A percentile compares a stretch with the other conserved stretches of the same genome.
Evolutionary conservation across 1,140 invertebrate genomes (phyloP).

Genomic region (Elymnias hypermnestra): DNA sequence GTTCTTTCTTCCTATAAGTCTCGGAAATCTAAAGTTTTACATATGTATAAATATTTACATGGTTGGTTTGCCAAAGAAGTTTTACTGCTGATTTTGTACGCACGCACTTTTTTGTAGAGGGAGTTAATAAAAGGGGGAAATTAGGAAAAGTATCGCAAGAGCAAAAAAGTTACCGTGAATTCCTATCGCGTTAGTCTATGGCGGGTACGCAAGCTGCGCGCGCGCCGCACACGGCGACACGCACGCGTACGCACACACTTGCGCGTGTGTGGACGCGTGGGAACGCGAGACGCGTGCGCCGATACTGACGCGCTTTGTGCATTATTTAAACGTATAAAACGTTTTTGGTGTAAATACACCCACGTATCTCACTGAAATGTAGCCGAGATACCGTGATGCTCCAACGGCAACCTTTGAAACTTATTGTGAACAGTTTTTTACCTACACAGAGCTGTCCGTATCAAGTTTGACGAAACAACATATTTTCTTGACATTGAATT

Average conservation of each 20-base stretch:
- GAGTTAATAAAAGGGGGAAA: too few species aligned
- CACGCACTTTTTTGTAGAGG: too few species aligned
- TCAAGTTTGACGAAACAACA: too few species aligned
- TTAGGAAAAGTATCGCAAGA: slow-evolving; percentile 12
- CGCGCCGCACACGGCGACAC: slow-evolving; percentile 22
- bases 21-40: too few species aligned
- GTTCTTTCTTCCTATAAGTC: too few species aligned
- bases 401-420: too few species aligned
- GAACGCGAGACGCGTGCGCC: slow-evolving; percentile 62
- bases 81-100: too few species aligned
- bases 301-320: slow-evolving; percentile 59
- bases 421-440: too few species aligned
- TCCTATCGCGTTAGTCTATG: slow-evolving; percentile 42
- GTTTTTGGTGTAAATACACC: slow-evolving; percentile 40
- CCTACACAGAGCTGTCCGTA: too few species aligned
- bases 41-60: too few species aligned
- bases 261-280: slow-evolving; percentile 53
- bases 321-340: slow-evolving; percentile 59
- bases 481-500: too few species aligned
- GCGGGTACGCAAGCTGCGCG: slow-evolving; percentile 29
- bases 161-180: slow-evolving; percentile 27
- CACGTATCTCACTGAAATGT: slow-evolving; percentile 13
- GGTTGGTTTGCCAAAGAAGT: too few species aligned
- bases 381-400: slow-evolving; percentile 6
- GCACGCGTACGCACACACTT: slow-evolving; percentile 13